These are phyloP conservation scores for Lynx canadensis DNA, from an alignment of 2,113 vertebrate species.

Conservation along the genomic window DNA sequence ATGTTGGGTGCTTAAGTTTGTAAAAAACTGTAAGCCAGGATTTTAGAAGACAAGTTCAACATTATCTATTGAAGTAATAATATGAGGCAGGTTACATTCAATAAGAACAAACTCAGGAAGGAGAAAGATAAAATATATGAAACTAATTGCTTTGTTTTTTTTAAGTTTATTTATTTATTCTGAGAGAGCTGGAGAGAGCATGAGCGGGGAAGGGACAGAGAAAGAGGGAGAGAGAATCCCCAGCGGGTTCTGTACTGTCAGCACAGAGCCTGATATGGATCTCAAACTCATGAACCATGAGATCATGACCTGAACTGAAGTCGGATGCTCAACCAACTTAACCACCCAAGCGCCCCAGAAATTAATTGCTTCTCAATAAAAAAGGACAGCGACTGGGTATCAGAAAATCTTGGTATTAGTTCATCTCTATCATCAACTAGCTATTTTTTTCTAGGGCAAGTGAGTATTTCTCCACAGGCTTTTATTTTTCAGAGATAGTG, in stretches of 20 bases:
- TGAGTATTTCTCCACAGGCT: not conserved
- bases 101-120: not conserved
- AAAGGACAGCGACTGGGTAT: not conserved
- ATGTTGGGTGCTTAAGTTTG: not conserved
- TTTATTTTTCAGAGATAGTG: constrained; percentile 19
- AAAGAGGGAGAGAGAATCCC: no score
- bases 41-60: not conserved
- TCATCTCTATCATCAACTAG: not conserved
- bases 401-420: not conserved
- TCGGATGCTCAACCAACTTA: no score
- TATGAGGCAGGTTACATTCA: not conserved
- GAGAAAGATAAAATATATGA: not conserved
- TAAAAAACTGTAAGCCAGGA: not conserved
- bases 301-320: no score
- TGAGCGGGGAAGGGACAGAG: no score
- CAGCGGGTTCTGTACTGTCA: no score
- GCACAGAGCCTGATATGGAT: no score
- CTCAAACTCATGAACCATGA: no score
- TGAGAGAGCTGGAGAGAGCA: no score
- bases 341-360: not conserved
- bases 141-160: not conserved
- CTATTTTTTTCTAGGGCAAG: not conserved
- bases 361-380: not conserved
- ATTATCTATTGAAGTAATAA: not conserved
- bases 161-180: no score